Percentiles rank a stretch among this genome's conserved stretches.
Evolutionary conservation across 2,797 vertebrate genomes (phyloP).

Genomic region (Mico argentatus): DNA sequence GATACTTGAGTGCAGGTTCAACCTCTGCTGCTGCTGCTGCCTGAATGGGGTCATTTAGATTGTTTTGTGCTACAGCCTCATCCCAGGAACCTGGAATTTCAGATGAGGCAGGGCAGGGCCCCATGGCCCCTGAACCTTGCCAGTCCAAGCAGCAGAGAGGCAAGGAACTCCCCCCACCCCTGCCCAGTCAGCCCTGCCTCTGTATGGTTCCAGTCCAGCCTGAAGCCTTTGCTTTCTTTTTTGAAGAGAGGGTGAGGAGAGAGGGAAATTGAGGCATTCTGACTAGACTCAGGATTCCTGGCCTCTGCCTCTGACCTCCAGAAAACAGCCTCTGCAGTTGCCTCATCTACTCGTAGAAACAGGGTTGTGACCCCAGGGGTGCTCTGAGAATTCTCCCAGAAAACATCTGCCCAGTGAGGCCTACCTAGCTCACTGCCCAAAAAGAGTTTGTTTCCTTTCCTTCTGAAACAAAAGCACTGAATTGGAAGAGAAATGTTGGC

Average conservation of each 20-base stretch:
- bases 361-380: background rate
- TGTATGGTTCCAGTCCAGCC: background rate
- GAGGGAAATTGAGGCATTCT: background rate
- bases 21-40: too few relatives aligned
- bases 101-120: background rate
- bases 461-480: background rate
- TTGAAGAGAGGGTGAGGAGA: background rate
- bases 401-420: background rate
- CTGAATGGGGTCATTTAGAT: background rate
- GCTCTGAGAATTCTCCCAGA: background rate
- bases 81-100: background rate
- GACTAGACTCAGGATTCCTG: background rate
- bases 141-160: background rate
- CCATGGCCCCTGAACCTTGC: too few relatives aligned
- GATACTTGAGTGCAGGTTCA: background rate
- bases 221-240: background rate
- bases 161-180: fast-evolving
- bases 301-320: background rate
- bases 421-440: background rate
- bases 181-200: background rate
- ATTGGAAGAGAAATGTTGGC: background rate
- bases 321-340: background rate
- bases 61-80: too few relatives aligned
- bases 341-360: background rate
- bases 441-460: background rate